Base-by-base conservation (phyloP, 1,140 invertebrate species). In the Drosophila bocqueti region DNA sequence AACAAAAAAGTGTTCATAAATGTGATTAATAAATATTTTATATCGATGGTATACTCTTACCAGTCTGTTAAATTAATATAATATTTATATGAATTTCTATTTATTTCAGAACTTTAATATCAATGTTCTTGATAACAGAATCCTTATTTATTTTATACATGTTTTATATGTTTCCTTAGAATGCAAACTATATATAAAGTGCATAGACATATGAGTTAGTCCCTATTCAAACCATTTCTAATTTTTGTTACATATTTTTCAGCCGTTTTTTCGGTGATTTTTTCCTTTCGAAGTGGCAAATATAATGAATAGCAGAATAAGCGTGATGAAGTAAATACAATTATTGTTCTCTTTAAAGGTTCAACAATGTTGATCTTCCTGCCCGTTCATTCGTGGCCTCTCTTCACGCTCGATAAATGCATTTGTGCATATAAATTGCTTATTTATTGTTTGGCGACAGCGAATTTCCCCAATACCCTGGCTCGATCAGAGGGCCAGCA, bases 381-480 rank as follows among this genome's bases (percentile, higher is more conserved):
- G 36, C 45, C 61, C 71, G 45, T 43, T 60, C 69, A 76, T 40
- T 76, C 72, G 36, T 76, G 72, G 61, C 74, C 74, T 59, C 63
- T 69, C 76, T 77, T 77, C 64, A 77, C 65, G 64, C 69, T 62
- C 80, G 72, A 89, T 69, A 83, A 87, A 89, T 80, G 80, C 76
- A 87, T 86, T 83, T 80, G 76, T 59, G 84, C 84, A 89, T 87
- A 89, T 89, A 89, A 87, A 87, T 87, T 87, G 83, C 77, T 75
- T 89, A 87, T 87, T 87, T 87, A 87, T 89, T 83, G 84, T 81
- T 76, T 78, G 73, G 66, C 55, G 67, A 79, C 78, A 79, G 73
- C 62, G 47, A 66, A 66, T 46, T 75, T 50, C n/a, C 24, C 57
- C 46, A 40, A 55, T 49, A 40, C 24, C 26, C n/a, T 29, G 21